Percentiles rank a stretch among this genome's conserved stretches.
phyloP scores from a whole-genome alignment of 2,888 invertebrate species.

The Hirtodrosophila duncani region DNA sequence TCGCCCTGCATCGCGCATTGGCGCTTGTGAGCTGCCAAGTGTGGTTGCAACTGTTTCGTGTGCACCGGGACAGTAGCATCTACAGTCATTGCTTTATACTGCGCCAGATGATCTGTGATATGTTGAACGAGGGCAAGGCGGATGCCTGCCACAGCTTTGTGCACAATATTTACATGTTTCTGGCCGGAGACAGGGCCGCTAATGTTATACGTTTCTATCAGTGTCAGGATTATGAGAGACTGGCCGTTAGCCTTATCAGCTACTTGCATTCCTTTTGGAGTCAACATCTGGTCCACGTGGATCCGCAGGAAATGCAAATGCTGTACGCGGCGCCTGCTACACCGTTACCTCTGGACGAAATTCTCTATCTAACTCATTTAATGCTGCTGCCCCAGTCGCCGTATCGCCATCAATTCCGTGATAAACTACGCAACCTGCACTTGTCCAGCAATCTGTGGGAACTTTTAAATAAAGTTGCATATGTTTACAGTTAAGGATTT shows the following conservation, averaged over 20 bases:
- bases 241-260: slow-evolving; percentile 29
- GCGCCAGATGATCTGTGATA: slow-evolving; percentile 56
- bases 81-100: slow-evolving; percentile 44
- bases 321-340: not conserved
- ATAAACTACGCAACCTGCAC: slow-evolving; percentile 21
- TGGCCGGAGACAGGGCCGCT: slow-evolving; percentile 1
- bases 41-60: slow-evolving; percentile 48
- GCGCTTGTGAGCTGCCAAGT: slow-evolving; percentile 26
- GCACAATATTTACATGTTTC: slow-evolving; percentile 41
- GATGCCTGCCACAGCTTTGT: slow-evolving; percentile 31
- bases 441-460: slow-evolving; percentile 14
- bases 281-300: slow-evolving; percentile 35
- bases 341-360: slow-evolving; percentile 32
- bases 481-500: slow-evolving; percentile 43
- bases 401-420: slow-evolving; percentile 39
- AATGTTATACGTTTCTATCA: slow-evolving; percentile 35
- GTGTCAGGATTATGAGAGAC: slow-evolving; percentile 32
- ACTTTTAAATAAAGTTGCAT: slow-evolving; percentile 61
- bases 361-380: slow-evolving; percentile 44
- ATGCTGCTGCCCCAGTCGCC: slow-evolving; percentile 43
- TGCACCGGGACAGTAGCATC: slow-evolving; percentile 37
- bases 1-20: slow-evolving; percentile 42
- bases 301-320: slow-evolving; percentile 41
- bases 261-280: slow-evolving; percentile 46
- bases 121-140: slow-evolving; percentile 17